phyloP scores from a whole-genome alignment of 2,797 vertebrate genomes.

The Percopsis omiscomaycus region DNA sequence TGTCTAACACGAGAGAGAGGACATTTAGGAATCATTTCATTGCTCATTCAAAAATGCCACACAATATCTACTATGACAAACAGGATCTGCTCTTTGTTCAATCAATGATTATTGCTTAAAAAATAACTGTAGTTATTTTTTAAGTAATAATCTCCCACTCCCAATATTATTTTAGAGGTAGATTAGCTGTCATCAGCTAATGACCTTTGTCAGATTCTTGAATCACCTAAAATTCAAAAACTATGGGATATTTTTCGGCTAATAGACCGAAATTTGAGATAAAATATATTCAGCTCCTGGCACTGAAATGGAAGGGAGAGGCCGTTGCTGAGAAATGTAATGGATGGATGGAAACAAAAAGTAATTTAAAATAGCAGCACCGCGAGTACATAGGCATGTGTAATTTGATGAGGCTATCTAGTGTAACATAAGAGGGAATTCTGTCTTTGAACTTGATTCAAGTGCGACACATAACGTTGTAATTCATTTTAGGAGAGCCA shows the following conservation, averaged over 20 bases:
- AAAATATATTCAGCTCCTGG: slow-evolving; percentile 37
- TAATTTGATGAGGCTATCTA: slow-evolving; percentile 28
- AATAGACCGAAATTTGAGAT: slow-evolving; percentile 5
- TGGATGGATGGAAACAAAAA: slow-evolving; percentile 27
- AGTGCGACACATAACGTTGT: slow-evolving; percentile 19
- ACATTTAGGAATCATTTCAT: slow-evolving; percentile 50
- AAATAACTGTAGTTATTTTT: too few relatives aligned
- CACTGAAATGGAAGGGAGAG: slow-evolving; percentile 29
- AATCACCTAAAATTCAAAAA: too few relatives aligned
- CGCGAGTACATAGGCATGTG: slow-evolving; percentile 22
- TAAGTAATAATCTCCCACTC: too few relatives aligned
- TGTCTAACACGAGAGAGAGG: slow-evolving; percentile 44
- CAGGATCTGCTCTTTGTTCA: too few relatives aligned
- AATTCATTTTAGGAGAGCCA: slow-evolving; percentile 20
- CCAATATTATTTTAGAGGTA: too few relatives aligned
- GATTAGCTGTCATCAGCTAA: too few relatives aligned
- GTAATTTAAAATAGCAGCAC: slow-evolving; percentile 34
- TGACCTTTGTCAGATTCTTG: too few relatives aligned
- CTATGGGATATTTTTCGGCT: not conserved
- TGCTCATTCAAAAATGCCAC: slow-evolving; percentile 11
- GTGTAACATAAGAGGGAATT: slow-evolving; percentile 42
- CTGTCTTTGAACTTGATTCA: slow-evolving; percentile 49
- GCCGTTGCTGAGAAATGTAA: slow-evolving; percentile 13
- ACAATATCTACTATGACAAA: not conserved
- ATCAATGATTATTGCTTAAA: too few relatives aligned